These are phyloP conservation scores for Chironomus tepperi DNA, from an alignment of 1,140 invertebrate species.

Conservation along the genomic window DNA sequence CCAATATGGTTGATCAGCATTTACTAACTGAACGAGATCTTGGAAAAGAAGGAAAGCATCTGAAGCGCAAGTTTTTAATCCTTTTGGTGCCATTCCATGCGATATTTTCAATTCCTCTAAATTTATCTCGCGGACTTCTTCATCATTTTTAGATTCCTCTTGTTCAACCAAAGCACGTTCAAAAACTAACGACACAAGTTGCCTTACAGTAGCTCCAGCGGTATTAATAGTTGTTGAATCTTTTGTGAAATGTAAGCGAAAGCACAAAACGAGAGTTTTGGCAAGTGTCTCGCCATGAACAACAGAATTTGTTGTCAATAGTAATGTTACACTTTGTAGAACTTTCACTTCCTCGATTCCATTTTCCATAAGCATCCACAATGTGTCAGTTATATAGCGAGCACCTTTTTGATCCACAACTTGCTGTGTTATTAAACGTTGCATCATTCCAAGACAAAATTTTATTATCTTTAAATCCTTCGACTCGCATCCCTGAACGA, in stretches of 20 bases:
- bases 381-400: conserved; percentile 81
- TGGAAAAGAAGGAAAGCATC: conserved; percentile 95
- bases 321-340: conserved; percentile 87
- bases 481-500: conserved; percentile 95
- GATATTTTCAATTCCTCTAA: conserved; percentile 71
- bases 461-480: conserved; percentile 95
- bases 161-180: conserved; percentile 75
- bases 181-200: conserved; percentile 93
- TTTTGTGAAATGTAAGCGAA: conserved; percentile 82
- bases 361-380: conserved; percentile 88
- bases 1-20: conserved; percentile 94
- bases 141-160: conserved; percentile 33
- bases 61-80: conserved; percentile 77
- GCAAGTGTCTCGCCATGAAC: conserved; percentile 89
- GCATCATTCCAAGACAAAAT: conserved; percentile 86
- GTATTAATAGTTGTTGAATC: conserved; percentile 92
- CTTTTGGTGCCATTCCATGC: conserved; percentile 66
- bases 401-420: conserved; percentile 82
- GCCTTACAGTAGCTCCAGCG: conserved; percentile 91
- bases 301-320: conserved; percentile 87
- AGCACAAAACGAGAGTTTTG: conserved; percentile 92
- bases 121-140: conserved; percentile 46
- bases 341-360: conserved; percentile 93
- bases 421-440: conserved; percentile 72
- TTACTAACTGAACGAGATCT: conserved; percentile 93